Base-by-base conservation (phyloP, 1,140 invertebrate species). In the Zaprionus africanus region DNA sequence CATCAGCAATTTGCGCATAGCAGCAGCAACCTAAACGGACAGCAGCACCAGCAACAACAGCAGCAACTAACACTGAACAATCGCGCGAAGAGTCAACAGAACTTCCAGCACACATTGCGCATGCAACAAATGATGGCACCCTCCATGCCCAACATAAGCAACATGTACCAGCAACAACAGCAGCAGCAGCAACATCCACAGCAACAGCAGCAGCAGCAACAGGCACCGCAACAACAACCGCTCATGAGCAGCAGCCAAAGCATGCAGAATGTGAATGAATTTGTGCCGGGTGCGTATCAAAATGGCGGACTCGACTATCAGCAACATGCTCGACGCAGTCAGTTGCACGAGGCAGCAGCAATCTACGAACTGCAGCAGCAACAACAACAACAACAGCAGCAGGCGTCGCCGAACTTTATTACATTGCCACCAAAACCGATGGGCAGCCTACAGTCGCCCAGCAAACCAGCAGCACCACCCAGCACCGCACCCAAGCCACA, bases 181-280 rank as follows among this genome's bases (percentile, higher is more conserved):
- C 87, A 81, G 4, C 83, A 85, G 13, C 70, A 79, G 3, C 74
- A 64, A 17, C 41, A 46, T 6, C 3, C 73, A 7, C 79, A 78
- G 17, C 75, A 63, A 22, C 79, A 78, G 1, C 68, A 70, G 24
- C 74, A 78, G 19, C 78, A 71, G 5, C 65, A 91, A 60, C 71
- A 77, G 17, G 28, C 46, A 15, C n/a, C 54, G 11, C 80, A 71
- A 13, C 81, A 83, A n/a, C 66, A 51, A 28, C 46, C 67, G 13
- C 41, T 64, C 7, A 90, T 92, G 70, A 82, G 80, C 38, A 73
- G 79, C 57, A 93, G 92, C 61, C 92, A 93, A 31, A 93, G 93
- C 54, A 93, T 93, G 93, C 93, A 93, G 61, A 93, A 93, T 85
- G 93, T 93, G 19, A 90, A 88, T 38, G 81, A 91, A 15, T 81